Percentiles rank a stretch among this genome's conserved stretches.
These are phyloP conservation scores for Camponotus vicinus DNA, from an alignment of 1,140 invertebrate species.

Conservation along the genomic window DNA sequence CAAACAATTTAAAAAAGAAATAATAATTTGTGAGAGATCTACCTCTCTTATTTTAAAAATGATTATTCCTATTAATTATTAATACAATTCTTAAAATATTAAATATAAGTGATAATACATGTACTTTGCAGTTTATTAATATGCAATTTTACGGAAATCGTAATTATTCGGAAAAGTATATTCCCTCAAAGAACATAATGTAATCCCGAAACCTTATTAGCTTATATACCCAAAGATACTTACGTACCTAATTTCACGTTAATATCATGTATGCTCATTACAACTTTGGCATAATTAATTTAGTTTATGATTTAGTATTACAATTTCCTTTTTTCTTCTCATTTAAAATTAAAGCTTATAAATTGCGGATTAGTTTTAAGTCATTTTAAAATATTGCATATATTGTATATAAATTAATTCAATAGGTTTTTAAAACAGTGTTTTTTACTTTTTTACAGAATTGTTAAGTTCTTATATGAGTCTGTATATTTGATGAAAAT, in stretches of 20 bases:
- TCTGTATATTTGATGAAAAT: neutral
- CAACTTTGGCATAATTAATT: neutral
- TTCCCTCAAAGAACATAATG: conserved; percentile 1
- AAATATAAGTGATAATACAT: neutral
- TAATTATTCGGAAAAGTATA: neutral
- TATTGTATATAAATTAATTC: neutral
- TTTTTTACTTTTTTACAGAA: neutral
- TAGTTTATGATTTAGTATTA: conserved; percentile 2
- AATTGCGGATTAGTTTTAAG: neutral
- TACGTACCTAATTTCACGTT: conserved; percentile 31
- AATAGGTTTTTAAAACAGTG: neutral
- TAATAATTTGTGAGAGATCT: neutral
- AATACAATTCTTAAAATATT: neutral
- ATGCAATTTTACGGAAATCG: neutral
- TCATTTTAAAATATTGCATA: neutral
- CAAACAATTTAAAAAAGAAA: neutral
- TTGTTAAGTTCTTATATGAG: neutral
- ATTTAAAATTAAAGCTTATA: neutral
- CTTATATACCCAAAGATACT: neutral
- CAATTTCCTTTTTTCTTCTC: neutral
- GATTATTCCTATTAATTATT: too few relatives aligned
- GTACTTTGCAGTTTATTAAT: neutral
- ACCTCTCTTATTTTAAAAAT: neutral
- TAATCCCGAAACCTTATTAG: neutral
- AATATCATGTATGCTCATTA: neutral